phyloP scores from a whole-genome alignment of 2,113 vertebrate species.

The Phylloscopus trochilus region DNA sequence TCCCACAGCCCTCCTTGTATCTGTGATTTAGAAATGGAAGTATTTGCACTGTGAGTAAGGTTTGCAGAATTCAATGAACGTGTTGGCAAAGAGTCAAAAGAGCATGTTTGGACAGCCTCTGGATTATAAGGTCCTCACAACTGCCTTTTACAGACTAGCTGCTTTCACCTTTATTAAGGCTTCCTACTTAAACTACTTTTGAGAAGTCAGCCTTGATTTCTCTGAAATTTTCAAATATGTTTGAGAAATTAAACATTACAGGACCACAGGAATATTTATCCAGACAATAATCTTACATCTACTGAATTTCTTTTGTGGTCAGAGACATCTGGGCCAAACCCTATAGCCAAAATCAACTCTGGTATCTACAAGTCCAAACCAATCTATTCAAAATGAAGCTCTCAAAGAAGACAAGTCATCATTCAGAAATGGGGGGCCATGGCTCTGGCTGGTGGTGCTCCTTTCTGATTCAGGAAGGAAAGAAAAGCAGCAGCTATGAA shows the following conservation, averaged over 20 bases:
- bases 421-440: accelerated
- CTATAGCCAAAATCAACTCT: background rate
- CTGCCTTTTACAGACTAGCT: background rate
- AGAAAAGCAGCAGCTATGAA: background rate
- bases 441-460: background rate
- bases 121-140: background rate
- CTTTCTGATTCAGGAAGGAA: background rate
- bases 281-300: background rate
- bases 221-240: background rate
- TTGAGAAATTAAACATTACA: background rate
- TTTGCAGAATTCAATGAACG: background rate
- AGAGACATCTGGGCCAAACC: background rate
- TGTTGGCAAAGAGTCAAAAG: background rate
- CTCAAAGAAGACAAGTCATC: background rate
- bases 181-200: background rate
- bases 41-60: background rate
- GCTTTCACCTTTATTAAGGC: background rate
- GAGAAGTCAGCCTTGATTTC: background rate
- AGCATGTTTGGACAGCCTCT: background rate
- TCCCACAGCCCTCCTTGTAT: background rate
- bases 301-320: background rate
- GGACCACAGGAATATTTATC: background rate
- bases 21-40: background rate
- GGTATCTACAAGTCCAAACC: background rate
- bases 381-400: background rate